phyloP scores from a whole-genome alignment of 2,888 invertebrate genomes.

The Cactoblastis cactorum region DNA sequence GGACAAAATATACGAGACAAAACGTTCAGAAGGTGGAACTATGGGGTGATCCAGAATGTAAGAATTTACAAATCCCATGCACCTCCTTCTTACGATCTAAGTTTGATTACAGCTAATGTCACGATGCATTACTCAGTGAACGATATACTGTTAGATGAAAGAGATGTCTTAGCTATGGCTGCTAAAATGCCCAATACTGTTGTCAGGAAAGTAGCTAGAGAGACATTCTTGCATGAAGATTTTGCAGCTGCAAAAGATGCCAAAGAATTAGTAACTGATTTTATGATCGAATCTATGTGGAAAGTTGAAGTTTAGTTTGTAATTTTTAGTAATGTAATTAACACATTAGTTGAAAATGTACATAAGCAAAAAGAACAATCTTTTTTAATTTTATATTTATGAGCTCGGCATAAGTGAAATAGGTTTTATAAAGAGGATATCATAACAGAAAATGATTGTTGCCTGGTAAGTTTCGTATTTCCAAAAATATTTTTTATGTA shows the following conservation, averaged over 20 bases:
- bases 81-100: constrained; percentile 49
- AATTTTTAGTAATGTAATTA: neutral
- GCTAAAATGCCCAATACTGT: constrained; percentile 42
- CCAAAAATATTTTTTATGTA: too few relatives aligned
- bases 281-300: constrained; percentile 37
- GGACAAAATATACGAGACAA: constrained; percentile 56
- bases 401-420: too few relatives aligned
- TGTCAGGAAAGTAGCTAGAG: constrained; percentile 44
- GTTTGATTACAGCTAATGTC: constrained; percentile 38
- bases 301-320: constrained; percentile 8
- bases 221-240: constrained; percentile 45
- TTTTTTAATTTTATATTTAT: too few relatives aligned
- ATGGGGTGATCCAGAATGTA: constrained; percentile 36
- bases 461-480: too few relatives aligned
- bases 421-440: too few relatives aligned
- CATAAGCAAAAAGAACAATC: too few relatives aligned
- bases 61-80: constrained; percentile 33
- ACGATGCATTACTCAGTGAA: constrained; percentile 53
- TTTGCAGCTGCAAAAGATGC: constrained; percentile 41
- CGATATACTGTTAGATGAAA: constrained; percentile 44
- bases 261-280: constrained; percentile 50
- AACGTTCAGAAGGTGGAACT: constrained; percentile 48
- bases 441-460: too few relatives aligned
- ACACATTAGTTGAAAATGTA: too few relatives aligned
- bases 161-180: constrained; percentile 51